Conservation (phyloP, 2,888 invertebrate species). For the Metallyticus violacea region DNA sequence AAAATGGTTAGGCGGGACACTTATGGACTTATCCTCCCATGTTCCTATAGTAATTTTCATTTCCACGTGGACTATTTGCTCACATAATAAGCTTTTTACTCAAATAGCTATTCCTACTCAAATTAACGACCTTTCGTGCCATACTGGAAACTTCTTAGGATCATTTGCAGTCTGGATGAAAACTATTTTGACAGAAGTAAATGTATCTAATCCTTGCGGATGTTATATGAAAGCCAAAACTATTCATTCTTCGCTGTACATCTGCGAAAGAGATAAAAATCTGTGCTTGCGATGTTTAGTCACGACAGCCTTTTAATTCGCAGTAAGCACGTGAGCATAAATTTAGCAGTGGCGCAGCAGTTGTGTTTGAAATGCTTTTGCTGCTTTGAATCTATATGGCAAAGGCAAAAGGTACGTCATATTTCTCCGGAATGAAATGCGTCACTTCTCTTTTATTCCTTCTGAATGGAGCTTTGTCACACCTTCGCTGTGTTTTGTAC, state of each 20-base stretch:
- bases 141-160: too few species aligned
- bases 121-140: too few species aligned
- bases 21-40: too few species aligned
- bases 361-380: background rate
- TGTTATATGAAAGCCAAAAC: background rate
- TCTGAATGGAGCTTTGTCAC: background rate
- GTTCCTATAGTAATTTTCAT: too few species aligned
- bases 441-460: background rate
- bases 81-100: too few species aligned
- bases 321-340: background rate
- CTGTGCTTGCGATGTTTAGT: background rate
- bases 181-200: too few species aligned
- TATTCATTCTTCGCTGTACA: background rate
- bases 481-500: background rate
- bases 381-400: background rate
- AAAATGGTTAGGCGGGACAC: too few species aligned
- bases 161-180: too few species aligned
- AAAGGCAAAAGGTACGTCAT: background rate
- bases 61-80: too few species aligned
- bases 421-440: background rate
- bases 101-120: too few species aligned
- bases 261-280: background rate
- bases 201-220: background rate
- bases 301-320: background rate
- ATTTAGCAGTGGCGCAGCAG: background rate